These are phyloP conservation scores for Fundulus diaphanus DNA, from an alignment of 2,797 vertebrate species.

Conservation along the genomic window DNA sequence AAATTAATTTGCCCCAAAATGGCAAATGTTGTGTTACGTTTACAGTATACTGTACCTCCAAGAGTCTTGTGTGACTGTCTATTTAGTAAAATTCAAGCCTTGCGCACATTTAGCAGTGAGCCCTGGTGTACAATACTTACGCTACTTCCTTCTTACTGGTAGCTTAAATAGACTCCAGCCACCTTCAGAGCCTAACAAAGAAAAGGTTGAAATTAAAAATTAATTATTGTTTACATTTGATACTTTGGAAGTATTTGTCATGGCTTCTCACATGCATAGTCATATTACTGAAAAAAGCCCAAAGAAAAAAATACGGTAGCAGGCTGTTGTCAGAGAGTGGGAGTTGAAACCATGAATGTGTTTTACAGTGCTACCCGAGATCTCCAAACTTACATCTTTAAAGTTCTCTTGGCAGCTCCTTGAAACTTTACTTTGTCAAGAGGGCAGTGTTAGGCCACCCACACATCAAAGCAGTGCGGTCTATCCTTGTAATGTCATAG, in stretches of 20 bases:
- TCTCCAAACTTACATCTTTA: background rate
- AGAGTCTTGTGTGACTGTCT: background rate
- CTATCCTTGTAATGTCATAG: slow-evolving; percentile 30
- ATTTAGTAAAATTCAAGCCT: background rate
- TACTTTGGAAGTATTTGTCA: background rate
- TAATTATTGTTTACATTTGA: background rate
- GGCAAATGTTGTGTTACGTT: background rate
- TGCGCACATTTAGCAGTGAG: background rate
- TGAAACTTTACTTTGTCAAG: background rate
- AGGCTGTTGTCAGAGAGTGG: background rate
- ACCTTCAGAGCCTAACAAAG: background rate
- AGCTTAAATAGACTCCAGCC: background rate
- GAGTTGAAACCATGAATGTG: background rate
- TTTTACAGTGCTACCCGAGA: background rate
- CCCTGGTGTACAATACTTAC: background rate
- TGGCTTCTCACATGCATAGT: background rate
- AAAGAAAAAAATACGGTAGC: background rate
- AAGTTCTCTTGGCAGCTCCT: background rate
- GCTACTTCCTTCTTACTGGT: background rate
- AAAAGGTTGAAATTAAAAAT: background rate
- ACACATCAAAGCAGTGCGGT: background rate
- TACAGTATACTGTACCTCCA: background rate
- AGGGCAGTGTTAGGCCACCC: background rate
- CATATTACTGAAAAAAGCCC: background rate
- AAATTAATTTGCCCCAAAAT: background rate